Evolutionary conservation across 92 coral and sea anemone genomes (phyloP), one percentile per base, ranked within the genome.

Genomic region (Epizoanthus stellaris): DNA sequence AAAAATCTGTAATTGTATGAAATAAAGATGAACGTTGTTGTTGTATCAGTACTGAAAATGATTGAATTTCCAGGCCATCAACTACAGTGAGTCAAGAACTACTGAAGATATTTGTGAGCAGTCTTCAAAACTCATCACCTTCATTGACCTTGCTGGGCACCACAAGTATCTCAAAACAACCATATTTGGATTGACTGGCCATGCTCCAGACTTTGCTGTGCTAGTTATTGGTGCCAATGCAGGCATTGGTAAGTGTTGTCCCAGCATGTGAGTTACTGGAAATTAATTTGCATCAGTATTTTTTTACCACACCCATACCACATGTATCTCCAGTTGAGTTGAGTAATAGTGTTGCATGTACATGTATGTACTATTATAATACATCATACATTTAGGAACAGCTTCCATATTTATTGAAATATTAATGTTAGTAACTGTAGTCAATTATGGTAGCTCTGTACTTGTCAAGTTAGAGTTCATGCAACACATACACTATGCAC

Each of bases 61-160:
- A 30, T 21, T 16, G 8, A 17, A 84, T 49, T n/a, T 67, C 66
- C 19, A 96, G 99, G 97, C 91, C 16, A 72, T 96, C 34, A 96
- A 96, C 87, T 96, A 96, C 92, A 92, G 97, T 74, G 98, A 96
- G 56, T 94, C 98, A 4, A 87, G 98, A 58, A 95, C 98, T 45
- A 96, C 99, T 23, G 99, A 96, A 47, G 99, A 96, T 71, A 94
- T 96, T 71, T 96, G 99, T 77, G 99, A 94, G 63, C 93, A 92
- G 89, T 96, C 99, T 4, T 89, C 97, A 21, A 96, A 96, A 67
- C 90, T 96, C 75, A 89, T 96, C 62, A 94, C 99, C 30, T 96
- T 96, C 73, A 95, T 96, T 75, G 99, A 96, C 90, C 93, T 96
- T 52, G 99, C 99, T 89, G 99, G 99, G 5, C 99, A 96, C 59